phyloP scores from a whole-genome alignment of 2,888 invertebrate species.

The Mesorhabditis belari region DNA sequence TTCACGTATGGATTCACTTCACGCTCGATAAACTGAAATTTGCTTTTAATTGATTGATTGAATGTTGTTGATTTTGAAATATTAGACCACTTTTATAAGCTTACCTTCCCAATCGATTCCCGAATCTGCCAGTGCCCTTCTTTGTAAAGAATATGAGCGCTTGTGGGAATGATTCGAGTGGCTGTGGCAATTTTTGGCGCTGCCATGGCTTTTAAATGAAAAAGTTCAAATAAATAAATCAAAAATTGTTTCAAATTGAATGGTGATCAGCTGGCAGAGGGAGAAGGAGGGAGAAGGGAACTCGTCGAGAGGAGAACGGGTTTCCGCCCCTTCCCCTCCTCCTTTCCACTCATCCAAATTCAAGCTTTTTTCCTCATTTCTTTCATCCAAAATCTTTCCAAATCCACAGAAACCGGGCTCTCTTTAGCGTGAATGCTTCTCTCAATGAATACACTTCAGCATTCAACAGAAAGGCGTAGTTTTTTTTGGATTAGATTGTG shows the following conservation, averaged over 20 bases:
- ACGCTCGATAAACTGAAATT: constrained; percentile 32
- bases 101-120: constrained; percentile 5
- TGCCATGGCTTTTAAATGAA: too few relatives aligned
- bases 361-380: too few relatives aligned
- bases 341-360: not conserved
- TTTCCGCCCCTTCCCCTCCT: not conserved
- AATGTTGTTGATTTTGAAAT: not conserved
- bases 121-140: constrained; percentile 7
- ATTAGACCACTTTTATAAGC: not conserved
- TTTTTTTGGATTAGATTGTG: too few relatives aligned
- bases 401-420: too few relatives aligned
- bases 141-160: constrained; percentile 2
- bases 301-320: not conserved
- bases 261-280: not conserved
- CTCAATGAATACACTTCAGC: too few relatives aligned
- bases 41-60: too few relatives aligned
- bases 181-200: not conserved
- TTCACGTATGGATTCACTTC: constrained; percentile 61
- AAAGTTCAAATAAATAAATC: too few relatives aligned
- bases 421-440: too few relatives aligned
- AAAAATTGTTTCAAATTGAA: not conserved
- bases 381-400: too few relatives aligned
- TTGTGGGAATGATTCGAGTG: too few relatives aligned
- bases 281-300: not conserved
- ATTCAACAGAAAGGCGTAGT: too few relatives aligned